phyloP scores from a whole-genome alignment of 2,113 vertebrate genomes.

The Bos indicus region DNA sequence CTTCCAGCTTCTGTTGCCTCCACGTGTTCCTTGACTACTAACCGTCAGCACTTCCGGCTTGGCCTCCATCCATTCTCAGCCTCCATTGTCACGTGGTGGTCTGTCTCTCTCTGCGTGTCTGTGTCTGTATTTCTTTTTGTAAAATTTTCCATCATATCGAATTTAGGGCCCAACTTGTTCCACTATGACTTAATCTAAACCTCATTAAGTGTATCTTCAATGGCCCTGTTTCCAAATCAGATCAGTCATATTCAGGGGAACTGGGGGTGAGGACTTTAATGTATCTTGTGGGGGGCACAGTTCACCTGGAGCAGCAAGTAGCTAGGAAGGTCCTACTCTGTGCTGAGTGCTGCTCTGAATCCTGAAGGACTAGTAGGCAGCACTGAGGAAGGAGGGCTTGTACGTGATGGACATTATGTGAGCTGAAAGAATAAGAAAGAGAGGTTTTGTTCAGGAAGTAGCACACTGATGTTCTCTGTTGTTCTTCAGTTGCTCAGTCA shows the following conservation, averaged over 20 bases:
- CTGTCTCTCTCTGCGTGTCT: too few species aligned
- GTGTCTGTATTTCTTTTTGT: not conserved
- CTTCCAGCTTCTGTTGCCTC: not conserved
- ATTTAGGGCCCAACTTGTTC: not conserved
- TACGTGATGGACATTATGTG: not conserved
- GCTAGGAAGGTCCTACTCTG: not conserved
- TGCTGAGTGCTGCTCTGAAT: not conserved
- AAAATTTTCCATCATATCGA: not conserved
- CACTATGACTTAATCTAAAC: not conserved
- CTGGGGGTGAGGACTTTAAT: not conserved
- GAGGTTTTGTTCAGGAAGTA: not conserved
- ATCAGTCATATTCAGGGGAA: not conserved
- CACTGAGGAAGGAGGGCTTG: not conserved
- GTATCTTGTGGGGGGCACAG: not conserved
- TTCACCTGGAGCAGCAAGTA: not conserved
- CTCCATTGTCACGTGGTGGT: not conserved
- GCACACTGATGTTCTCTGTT: not conserved
- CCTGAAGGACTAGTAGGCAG: not conserved
- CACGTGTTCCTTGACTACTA: not conserved
- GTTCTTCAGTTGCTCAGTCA: not conserved
- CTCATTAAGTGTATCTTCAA: not conserved
- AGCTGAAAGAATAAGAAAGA: not conserved
- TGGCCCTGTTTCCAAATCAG: not conserved
- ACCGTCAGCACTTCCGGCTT: not conserved
- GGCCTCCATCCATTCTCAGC: not conserved